A percentile compares a stretch with the other conserved stretches of the same genome.
Conservation (phyloP, 2,113 vertebrate genomes). For the Pelusios castaneus region DNA sequence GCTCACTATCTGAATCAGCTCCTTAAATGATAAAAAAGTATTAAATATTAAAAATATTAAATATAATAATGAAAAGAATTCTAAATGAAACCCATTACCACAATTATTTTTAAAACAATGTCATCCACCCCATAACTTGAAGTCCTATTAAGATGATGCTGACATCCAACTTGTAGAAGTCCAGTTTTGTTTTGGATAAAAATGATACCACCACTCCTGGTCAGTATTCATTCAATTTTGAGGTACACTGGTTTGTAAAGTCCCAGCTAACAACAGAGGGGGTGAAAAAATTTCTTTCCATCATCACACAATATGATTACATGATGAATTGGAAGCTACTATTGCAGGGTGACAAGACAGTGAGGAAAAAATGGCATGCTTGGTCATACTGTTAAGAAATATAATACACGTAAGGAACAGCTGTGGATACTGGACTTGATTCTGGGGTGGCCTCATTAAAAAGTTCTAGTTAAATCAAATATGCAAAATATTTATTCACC, state of each 20-base stretch:
- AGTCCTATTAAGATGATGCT: neutral
- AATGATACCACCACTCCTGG: neutral
- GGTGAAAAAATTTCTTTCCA: neutral
- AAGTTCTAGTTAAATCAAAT: neutral
- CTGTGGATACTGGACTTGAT: neutral
- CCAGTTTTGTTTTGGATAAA: neutral
- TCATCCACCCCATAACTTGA: neutral
- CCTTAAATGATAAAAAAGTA: neutral
- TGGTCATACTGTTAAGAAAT: neutral
- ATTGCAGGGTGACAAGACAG: fast-evolving
- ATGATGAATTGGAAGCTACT: neutral
- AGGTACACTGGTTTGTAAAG: neutral
- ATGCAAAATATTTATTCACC: neutral
- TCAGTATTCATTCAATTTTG: neutral
- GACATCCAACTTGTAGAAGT: neutral
- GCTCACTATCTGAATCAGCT: neutral
- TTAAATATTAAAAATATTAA: neutral
- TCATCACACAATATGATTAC: neutral
- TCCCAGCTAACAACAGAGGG: neutral
- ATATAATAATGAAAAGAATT: neutral
- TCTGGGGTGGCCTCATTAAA: neutral
- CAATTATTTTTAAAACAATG: neutral
- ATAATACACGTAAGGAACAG: neutral
- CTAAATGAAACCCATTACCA: neutral
- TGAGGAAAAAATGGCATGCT: neutral